Evolutionary conservation across 2,888 invertebrate species (phyloP).

Genomic region (Phortica okadai): DNA sequence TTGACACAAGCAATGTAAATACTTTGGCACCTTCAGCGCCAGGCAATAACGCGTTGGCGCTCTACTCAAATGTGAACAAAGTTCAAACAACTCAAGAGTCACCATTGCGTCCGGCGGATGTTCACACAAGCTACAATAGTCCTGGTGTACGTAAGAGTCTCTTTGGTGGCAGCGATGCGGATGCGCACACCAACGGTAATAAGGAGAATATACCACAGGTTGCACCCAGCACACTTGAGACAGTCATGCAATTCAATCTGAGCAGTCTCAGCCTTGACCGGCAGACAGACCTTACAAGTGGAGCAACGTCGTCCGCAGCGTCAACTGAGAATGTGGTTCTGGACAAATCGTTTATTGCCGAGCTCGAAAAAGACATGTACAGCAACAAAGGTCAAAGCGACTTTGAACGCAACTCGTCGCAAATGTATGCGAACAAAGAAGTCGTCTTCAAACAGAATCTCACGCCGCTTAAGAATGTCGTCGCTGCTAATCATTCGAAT

Average conservation of each 20-base stretch:
- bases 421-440: slow-evolving; percentile 73
- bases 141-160: slow-evolving; percentile 67
- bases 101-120: slow-evolving; percentile 9
- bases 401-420: slow-evolving; percentile 74
- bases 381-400: slow-evolving; percentile 70
- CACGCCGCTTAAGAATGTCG: slow-evolving; percentile 66
- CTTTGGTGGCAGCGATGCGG: slow-evolving; percentile 49
- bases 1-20: slow-evolving; percentile 79
- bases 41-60: slow-evolving; percentile 39
- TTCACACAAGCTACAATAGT: slow-evolving; percentile 49
- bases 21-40: slow-evolving; percentile 27
- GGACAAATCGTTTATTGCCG: slow-evolving; percentile 80
- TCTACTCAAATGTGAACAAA: slow-evolving; percentile 66
- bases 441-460: slow-evolving; percentile 71
- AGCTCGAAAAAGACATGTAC: slow-evolving; percentile 81
- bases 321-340: slow-evolving; percentile 59
- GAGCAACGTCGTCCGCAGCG: background rate
- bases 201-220: slow-evolving; percentile 71
- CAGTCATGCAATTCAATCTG: slow-evolving; percentile 68
- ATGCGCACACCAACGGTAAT: slow-evolving; percentile 52
- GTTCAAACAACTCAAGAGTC: slow-evolving; percentile 35
- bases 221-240: slow-evolving; percentile 48
- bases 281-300: background rate
- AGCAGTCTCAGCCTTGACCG: slow-evolving; percentile 69
- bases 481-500: slow-evolving; percentile 45